These are phyloP conservation scores for Wiebesia pumilae DNA, from an alignment of 1,140 invertebrate species.

Conservation along the genomic window DNA sequence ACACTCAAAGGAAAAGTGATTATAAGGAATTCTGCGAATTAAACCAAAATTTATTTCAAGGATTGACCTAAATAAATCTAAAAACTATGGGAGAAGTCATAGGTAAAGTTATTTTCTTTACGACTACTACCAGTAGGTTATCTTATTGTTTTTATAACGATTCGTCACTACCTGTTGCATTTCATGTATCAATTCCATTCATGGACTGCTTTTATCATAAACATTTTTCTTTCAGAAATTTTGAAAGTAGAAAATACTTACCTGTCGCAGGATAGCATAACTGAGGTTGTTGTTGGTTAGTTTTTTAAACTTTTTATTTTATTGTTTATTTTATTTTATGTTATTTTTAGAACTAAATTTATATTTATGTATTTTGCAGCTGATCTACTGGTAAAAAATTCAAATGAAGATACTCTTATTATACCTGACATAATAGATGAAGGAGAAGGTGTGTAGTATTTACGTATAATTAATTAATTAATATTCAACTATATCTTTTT, in stretches of 20 bases:
- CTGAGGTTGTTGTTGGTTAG: conserved; percentile 58
- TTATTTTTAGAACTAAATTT: conserved; percentile 27
- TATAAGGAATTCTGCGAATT: not conserved
- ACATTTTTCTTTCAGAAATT: conserved; percentile 58
- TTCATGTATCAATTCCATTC: not conserved
- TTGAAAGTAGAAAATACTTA: conserved; percentile 58
- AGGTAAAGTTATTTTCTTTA: conserved; percentile 31
- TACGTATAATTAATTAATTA: not conserved
- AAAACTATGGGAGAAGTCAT: conserved; percentile 50
- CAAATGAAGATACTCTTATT: conserved; percentile 20
- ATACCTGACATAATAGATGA: conserved; percentile 41
- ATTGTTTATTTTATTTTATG: not conserved
- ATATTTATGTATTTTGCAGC: conserved; percentile 22
- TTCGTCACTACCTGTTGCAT: conserved; percentile 41
- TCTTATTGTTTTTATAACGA: conserved; percentile 12
- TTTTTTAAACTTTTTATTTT: conserved; percentile 29
- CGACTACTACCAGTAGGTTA: not conserved
- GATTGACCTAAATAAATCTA: not conserved
- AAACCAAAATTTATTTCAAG: not conserved
- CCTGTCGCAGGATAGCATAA: conserved; percentile 36
- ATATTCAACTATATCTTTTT: conserved; percentile 11
- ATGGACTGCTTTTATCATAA: not conserved
- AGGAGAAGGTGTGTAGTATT: conserved; percentile 30
- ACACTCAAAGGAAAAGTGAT: conserved; percentile 4
- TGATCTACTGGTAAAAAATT: conserved; percentile 42